Base-by-base conservation (phyloP, 2,888 invertebrate species). In the Trachelus stipa region DNA sequence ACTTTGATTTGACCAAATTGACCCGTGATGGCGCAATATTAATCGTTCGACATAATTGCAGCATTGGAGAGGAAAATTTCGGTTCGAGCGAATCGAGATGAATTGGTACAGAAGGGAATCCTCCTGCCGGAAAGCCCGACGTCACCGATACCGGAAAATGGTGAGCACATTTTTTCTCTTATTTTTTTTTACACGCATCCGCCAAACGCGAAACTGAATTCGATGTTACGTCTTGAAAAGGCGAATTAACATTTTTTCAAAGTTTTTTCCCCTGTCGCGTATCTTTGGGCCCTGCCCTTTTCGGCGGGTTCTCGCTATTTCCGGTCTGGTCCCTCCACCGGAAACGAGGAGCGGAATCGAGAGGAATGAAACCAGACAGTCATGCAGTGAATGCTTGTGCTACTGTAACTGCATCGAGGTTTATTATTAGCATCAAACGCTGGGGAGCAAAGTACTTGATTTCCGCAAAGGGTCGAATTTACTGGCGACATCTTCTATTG, bases 51-150 rank as follows among this genome's bases (percentile, higher is more conserved):
- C 15, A 12, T 90, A 85, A 90, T 94, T 93, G 83, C 94, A 98
- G 98, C 98, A 88, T 95, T 99, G 94, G 98, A 99, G 93, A 95
- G 98, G 92, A 98, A 98, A 94, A 98, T 99, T 94, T 98, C 98
- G 92, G 97, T 98, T 94, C 96, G 98, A 93, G 97, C 98, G 92
- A 98, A 98, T 93, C 95, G 98, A 93, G 98, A 98, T 93, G 98
- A 98, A 92, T 94, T 98, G 94, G 97, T 98, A 92, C 97, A 98
- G 93, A 98, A 98, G 93, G 98, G 98, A 90, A 98, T 98, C 88
- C 94, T 98, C 85, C 92, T 97, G 91, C 97, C 98, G 88, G 98
- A 98, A 91, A 97, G 96, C 93, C 96, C 97, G 85, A 94, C 96
- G 89, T 95, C 96, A 87, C 95, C 96, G 86, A 96, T 96, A 92